A percentile compares a stretch with the other conserved stretches of the same genome.
phyloP scores from a whole-genome alignment of 2,113 vertebrate species.

The Zosterops lateralis region DNA sequence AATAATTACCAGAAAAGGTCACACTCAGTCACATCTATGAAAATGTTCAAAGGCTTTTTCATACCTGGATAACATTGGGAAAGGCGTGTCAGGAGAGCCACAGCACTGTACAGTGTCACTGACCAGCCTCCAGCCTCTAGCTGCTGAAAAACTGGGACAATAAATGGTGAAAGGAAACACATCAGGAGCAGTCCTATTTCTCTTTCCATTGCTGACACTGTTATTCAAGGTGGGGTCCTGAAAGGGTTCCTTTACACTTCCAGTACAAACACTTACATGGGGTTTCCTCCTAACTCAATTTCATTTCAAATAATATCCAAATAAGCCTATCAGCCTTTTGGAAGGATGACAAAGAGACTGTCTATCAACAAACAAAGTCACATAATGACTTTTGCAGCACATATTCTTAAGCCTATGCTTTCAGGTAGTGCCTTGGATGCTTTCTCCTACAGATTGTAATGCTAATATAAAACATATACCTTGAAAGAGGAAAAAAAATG shows the following conservation, averaged over 20 bases:
- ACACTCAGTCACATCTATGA: not conserved
- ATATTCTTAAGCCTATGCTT: not conserved
- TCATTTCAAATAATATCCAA: not conserved
- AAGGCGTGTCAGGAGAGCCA: not conserved
- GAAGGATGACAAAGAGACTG: not conserved
- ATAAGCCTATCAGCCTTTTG: not conserved
- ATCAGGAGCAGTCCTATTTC: not conserved
- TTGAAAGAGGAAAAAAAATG: not conserved
- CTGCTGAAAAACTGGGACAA: not conserved
- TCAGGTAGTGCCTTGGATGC: not conserved
- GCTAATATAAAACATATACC: not conserved
- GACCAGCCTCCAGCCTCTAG: not conserved
- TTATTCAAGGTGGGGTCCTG: not conserved
- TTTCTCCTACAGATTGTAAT: not conserved
- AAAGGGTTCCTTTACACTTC: not conserved
- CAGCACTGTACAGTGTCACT: not conserved
- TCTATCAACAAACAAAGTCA: not conserved
- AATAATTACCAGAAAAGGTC: conserved; percentile 13
- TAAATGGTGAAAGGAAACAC: not conserved
- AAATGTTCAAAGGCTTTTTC: not conserved
- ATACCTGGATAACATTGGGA: not conserved
- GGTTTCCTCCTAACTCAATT: not conserved
- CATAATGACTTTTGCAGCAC: not conserved
- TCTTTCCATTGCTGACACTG: not conserved
- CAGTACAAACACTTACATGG: not conserved